Percentiles rank a stretch among this genome's conserved stretches.
These are phyloP conservation scores for Nicator chloris DNA, from an alignment of 2,113 vertebrate species.

Conservation along the genomic window DNA sequence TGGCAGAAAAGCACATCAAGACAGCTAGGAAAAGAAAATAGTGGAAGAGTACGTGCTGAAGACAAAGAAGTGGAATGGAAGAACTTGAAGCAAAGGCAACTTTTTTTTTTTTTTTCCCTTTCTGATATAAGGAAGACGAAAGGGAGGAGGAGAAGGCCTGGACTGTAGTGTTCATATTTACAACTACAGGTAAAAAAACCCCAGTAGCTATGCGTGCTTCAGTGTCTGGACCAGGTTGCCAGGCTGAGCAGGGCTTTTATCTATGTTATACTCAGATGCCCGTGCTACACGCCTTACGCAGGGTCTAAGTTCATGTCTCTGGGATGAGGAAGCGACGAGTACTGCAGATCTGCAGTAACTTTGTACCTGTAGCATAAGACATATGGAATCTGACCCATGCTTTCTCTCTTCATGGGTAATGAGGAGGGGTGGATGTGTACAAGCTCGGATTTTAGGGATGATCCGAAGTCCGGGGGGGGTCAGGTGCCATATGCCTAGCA, in stretches of 20 bases:
- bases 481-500: background rate
- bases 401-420: background rate
- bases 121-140: background rate
- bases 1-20: background rate
- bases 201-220: background rate
- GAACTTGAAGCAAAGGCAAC: background rate
- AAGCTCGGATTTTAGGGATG: background rate
- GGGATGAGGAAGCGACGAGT: background rate
- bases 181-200: background rate
- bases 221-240: background rate
- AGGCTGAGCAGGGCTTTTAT: background rate
- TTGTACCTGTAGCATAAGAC: background rate
- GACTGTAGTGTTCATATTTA: background rate
- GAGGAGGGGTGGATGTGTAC: background rate
- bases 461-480: fast-evolving
- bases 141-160: background rate
- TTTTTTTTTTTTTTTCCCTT: background rate
- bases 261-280: too few relatives aligned
- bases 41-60: background rate
- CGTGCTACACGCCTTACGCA: background rate
- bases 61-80: background rate
- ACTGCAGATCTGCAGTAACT: background rate
- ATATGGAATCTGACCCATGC: background rate
- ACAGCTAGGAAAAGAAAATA: background rate
- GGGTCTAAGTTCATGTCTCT: background rate